Base-by-base conservation (phyloP, 1,140 invertebrate species). In the Tribolium castaneum region DNA sequence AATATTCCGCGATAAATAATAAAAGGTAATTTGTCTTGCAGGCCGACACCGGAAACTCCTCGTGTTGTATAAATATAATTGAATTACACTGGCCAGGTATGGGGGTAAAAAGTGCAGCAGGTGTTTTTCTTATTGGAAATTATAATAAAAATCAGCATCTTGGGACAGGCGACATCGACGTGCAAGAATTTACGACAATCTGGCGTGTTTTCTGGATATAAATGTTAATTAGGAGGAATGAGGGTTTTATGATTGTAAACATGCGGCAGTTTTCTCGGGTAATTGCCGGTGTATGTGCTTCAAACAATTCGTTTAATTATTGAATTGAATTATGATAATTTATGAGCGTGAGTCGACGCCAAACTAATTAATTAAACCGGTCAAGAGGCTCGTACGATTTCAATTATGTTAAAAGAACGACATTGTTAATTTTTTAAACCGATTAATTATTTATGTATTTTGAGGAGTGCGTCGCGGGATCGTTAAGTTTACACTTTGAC, bases 31-130 rank as follows among this genome's bases (percentile, higher is more conserved):
- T 66, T 66, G 59, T 66, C 59, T 66, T 66, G 25, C 59, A 22
- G 30, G 13, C 59, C 30, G 59, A 66, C 59, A 66, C 59, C 59
- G 59, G 59, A 66, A 66, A 66, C 34, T 66, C 59, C 13, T 66
- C 59, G 59, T 66, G 59, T 66, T 66, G 59, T 66, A 66, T 66
- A 66, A 59, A 66, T 66, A 35, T 66, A 66, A 66, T 66, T 66
- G 59, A 66, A 66, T 66, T 66, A 66, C 30, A 35, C 59, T 35
- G 6, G 30, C 19, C 25, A 25, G 59, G 59, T 30, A 66, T 66
- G 30, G 12, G 59, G 59, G 59, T 66, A 66, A 35, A 59, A 35
- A 35, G 10, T 2, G 1, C 1, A 66, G 59, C 59, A 66, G 59
- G 59, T 66, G 59, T 66, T 35, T 30, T 35, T 14, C 10, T 35